Base-by-base conservation (phyloP, 2,888 invertebrate species). In the Drosophila birchii region DNA sequence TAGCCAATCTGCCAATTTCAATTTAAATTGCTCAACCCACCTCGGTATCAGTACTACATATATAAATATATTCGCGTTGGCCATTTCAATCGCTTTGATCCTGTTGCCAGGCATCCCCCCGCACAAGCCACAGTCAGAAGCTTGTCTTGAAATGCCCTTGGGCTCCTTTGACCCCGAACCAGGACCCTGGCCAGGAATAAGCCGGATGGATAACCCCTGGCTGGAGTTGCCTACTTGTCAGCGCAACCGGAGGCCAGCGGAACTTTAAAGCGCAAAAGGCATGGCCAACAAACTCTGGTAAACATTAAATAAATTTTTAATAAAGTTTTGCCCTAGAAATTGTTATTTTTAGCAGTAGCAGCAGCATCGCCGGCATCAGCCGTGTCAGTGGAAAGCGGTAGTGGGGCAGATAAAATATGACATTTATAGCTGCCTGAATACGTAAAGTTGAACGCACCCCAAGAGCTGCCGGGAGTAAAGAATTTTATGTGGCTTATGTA, bases 351-450 rank as follows among this genome's bases (percentile, higher is more conserved):
- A 86, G 82, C 69, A 32, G 55, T 75, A 64, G 66, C 60, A 74
- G 51, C 43, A 4, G 18, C 39, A 39, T 39, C n/a, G 39, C 32
- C 20, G 49, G 59, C 55, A 58, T 41, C 43, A 69, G 64, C 66
- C 61, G 68, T 26, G 41, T 47, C 39, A 49, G 58, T 70, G 47
- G 63, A 38, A 61, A 67, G 54, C 60, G 72, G 81, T 60, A 56
- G 64, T 71, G 60, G 64, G 60, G 63, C 70, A 78, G 81, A 83
- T 87, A 87, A 83, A 89, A 83, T 84, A 87, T 83, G 83, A 84
- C 89, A 89, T 84, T 84, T 87, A 89, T 89, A 81, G 88, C 88
- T 67, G 81, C 53, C 72, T 71, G 87, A 86, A 84, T 85, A 79
- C 73, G 86, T 81, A 76, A 83, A 83, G 87, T 86, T 84, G 88